Conservation (phyloP, 2,113 vertebrate species). For the Neogale vison region DNA sequence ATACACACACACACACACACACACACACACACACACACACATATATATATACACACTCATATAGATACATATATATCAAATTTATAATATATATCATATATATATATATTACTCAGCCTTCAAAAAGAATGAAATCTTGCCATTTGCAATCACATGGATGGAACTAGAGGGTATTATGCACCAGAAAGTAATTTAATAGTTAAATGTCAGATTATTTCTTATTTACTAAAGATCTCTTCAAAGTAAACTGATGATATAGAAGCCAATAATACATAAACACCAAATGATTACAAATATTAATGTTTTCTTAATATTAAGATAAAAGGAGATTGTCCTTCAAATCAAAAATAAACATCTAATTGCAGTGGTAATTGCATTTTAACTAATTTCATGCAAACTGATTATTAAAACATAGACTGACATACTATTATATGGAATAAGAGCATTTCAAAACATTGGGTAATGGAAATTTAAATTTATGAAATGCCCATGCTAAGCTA, state of each 20-base stretch:
- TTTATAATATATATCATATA: too few relatives aligned
- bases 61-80: too few relatives aligned
- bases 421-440: neutral
- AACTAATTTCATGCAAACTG: slow-evolving; percentile 26
- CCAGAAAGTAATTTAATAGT: neutral
- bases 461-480: slow-evolving; percentile 10
- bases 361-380: slow-evolving; percentile 5
- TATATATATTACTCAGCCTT: neutral
- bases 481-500: neutral
- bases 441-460: neutral
- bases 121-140: neutral
- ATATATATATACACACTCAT: too few relatives aligned
- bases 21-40: too few relatives aligned
- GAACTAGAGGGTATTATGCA: neutral
- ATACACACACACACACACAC: too few relatives aligned
- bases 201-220: slow-evolving; percentile 25
- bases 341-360: neutral
- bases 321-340: neutral
- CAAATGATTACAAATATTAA: neutral
- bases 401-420: slow-evolving; percentile 34
- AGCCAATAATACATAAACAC: neutral
- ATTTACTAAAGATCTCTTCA: neutral
- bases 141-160: neutral
- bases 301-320: neutral
- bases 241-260: neutral